Percentiles rank a stretch among this genome's conserved stretches.
These are phyloP conservation scores for Cetonia aurata DNA, from an alignment of 2,888 invertebrate genomes.

Conservation along the genomic window DNA sequence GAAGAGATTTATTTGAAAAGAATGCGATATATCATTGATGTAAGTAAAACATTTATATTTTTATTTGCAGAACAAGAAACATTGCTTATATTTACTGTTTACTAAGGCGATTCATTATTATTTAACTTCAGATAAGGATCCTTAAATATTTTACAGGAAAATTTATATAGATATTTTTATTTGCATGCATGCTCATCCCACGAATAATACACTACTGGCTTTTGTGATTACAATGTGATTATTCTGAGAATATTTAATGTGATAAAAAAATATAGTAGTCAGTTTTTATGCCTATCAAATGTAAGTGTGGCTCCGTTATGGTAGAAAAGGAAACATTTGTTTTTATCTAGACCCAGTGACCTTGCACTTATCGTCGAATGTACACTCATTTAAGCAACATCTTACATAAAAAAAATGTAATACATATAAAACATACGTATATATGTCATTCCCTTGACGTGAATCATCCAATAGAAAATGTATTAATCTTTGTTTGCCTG, in stretches of 20 bases:
- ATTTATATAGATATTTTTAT: no score
- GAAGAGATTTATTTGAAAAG: conserved; percentile 60
- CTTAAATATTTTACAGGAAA: no score
- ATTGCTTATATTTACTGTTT: no score
- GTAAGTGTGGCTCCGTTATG: neutral
- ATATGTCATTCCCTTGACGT: conserved; percentile 10
- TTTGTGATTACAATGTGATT: no score
- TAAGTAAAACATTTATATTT: conserved; percentile 49
- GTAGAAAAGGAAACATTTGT: conserved; percentile 19
- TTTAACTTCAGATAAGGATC: no score
- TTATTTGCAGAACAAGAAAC: no score
- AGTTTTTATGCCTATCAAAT: neutral
- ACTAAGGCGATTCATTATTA: no score
- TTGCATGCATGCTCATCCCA: no score
- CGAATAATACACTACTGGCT: no score
- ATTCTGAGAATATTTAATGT: neutral
- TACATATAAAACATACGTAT: neutral
- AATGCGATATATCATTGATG: conserved; percentile 57
- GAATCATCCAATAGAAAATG: conserved; percentile 4
- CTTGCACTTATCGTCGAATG: conserved; percentile 20
- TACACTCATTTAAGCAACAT: conserved; percentile 21
- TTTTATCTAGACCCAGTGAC: conserved; percentile 22
- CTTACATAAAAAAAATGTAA: conserved; percentile 26
- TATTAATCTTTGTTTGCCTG: no score
- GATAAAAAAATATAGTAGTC: conserved; percentile 2